These are phyloP conservation scores for Orthosia cruda DNA, from an alignment of 2,888 invertebrate species.

Conservation along the genomic window DNA sequence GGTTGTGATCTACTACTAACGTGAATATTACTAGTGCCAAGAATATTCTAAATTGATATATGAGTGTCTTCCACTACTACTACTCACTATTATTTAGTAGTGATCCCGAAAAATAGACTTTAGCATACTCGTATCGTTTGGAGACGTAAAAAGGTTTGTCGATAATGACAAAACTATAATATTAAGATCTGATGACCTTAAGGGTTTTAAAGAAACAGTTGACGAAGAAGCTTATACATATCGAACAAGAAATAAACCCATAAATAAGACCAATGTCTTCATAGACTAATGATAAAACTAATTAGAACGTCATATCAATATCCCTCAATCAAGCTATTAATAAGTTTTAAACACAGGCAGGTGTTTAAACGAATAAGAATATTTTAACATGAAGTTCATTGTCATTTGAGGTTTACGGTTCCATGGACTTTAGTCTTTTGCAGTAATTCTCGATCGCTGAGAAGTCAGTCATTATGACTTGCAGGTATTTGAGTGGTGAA, in stretches of 20 bases:
- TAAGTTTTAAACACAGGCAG: constrained; percentile 7
- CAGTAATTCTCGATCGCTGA: constrained; percentile 25
- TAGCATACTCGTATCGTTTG: not conserved
- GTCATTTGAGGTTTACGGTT: constrained; percentile 43
- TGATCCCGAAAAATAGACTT: constrained; percentile 20
- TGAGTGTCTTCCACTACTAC: constrained; percentile 24
- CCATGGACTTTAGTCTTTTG: constrained; percentile 40
- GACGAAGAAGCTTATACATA: not conserved
- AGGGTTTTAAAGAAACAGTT: not conserved
- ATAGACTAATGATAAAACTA: not conserved
- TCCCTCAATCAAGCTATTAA: not conserved
- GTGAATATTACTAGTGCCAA: constrained; percentile 47
- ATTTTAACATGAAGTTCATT: constrained; percentile 54
- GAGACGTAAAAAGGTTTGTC: not conserved
- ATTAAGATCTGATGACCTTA: not conserved
- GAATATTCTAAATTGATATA: constrained; percentile 43
- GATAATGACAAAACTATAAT: not conserved
- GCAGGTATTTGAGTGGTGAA: constrained; percentile 10
- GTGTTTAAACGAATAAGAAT: constrained; percentile 28
- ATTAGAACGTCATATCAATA: not conserved
- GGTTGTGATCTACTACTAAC: constrained; percentile 33
- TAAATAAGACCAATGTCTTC: no score
- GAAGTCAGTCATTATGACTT: constrained; percentile 39
- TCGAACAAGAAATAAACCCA: not conserved
- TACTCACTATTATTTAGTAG: constrained; percentile 39